Base-by-base conservation (phyloP, 2,888 invertebrate genomes). In the Nymphalis c-album region DNA sequence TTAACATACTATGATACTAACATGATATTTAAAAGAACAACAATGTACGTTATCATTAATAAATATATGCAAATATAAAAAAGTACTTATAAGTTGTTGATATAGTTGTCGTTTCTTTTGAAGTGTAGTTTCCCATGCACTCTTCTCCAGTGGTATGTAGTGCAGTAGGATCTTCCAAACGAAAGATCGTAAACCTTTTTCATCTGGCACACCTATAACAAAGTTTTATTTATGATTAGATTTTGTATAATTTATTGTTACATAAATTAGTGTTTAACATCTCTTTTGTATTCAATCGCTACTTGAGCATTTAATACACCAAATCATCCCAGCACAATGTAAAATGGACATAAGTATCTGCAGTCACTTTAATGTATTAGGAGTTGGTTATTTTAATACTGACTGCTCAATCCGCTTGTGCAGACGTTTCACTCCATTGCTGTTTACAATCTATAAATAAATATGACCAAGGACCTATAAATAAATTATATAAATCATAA, bases 91-190 rank as follows among this genome's bases (percentile, higher is more conserved):
- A 79, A 97, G 96, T 73, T 96, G 96, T 76, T 94, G 94, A 83
- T 98, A 98, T 13, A 97, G 93, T 71, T 95, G 93, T 68, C 98
- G 93, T 81, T 98, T 97, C 75, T 96, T 95, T 1, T 89, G 78
- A 6, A 98, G 90, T 40, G 95, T 94, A 63, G 94, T 86, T 17
- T 94, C 89, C 96, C 97, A 97, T 68, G 93, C 93, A 58, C 87
- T 87, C 78, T 93, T 95, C 60, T 95, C 94, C 7, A 94, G 86
- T 0, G 97, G 97, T 72, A 98, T 90, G 83, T 98, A 98, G 79
- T 97, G 96, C 47, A 98, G 90, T 61, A 98, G 88, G 22, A 98
- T 89, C 88, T 96, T 97, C 98, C 98, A 98, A 76, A 97, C 97
- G 51, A 97, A 83, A 0, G 98, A 94, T 63, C 98, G 93, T 70